phyloP scores from a whole-genome alignment of 2,888 invertebrate species.

The Atethmia centrago region DNA sequence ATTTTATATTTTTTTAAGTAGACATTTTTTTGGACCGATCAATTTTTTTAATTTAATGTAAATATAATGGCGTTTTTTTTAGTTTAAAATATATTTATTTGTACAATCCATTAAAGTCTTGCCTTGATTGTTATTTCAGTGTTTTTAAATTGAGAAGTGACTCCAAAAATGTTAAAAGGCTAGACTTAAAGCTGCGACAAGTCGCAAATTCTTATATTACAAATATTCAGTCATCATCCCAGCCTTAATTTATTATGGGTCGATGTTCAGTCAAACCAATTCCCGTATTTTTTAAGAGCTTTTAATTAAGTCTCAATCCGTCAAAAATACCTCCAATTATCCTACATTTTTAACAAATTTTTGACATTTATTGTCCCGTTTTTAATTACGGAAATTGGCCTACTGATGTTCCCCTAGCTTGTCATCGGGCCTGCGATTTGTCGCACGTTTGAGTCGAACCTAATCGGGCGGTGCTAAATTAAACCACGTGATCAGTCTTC shows the following conservation, averaged over 20 bases:
- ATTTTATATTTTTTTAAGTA: slow-evolving; percentile 74
- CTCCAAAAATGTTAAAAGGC: slow-evolving; percentile 48
- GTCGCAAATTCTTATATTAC: slow-evolving; percentile 19
- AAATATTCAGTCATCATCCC: neutral
- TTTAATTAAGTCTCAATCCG: neutral
- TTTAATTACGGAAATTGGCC: neutral
- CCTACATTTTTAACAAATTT: neutral
- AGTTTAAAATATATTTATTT: slow-evolving; percentile 67
- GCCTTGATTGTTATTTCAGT: slow-evolving; percentile 53
- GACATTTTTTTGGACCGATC: slow-evolving; percentile 68
- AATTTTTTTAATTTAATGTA: slow-evolving; percentile 69
- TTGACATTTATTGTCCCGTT: neutral
- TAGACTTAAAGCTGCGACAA: slow-evolving; percentile 32
- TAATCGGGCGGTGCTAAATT: slow-evolving; percentile 70
- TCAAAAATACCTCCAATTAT: neutral
- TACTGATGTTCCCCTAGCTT: neutral
- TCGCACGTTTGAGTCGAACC: slow-evolving; percentile 40
- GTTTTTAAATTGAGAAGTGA: slow-evolving; percentile 47
- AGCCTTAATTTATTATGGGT: slow-evolving; percentile 4
- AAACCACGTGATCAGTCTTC: slow-evolving; percentile 56
- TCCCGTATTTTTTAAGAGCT: neutral
- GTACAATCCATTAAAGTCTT: slow-evolving; percentile 60
- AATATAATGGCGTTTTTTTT: slow-evolving; percentile 67
- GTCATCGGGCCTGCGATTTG: slow-evolving; percentile 27
- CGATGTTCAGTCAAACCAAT: neutral